phyloP scores from a whole-genome alignment of 1,140 invertebrate genomes.

The Aphelinus certus region DNA sequence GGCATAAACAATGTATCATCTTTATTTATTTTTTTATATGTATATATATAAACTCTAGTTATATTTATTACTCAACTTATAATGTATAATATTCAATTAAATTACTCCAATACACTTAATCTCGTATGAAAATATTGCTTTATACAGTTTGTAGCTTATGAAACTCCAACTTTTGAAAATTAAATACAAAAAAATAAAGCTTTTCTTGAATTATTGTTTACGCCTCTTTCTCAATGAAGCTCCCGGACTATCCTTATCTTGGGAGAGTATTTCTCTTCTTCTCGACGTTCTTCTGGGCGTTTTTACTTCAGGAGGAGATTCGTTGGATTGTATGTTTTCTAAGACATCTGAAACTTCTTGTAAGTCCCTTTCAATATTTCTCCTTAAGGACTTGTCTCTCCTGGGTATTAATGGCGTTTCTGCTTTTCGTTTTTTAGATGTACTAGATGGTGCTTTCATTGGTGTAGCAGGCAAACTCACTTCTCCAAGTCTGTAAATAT shows the following conservation, averaged over 20 bases:
- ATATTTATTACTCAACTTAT: no score
- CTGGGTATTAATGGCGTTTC: slow-evolving; percentile 6
- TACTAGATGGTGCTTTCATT: slow-evolving; percentile 22
- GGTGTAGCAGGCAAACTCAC: slow-evolving; percentile 33
- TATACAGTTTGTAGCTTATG: slow-evolving; percentile 14
- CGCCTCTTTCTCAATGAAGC: slow-evolving; percentile 26
- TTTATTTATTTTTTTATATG: background rate
- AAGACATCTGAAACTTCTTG: background rate
- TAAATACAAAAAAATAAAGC: no score
- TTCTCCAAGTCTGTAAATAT: slow-evolving; percentile 38
- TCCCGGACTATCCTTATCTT: background rate
- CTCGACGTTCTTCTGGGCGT: slow-evolving; percentile 25
- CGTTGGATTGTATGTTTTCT: background rate
- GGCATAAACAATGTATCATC: background rate
- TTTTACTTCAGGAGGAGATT: background rate
- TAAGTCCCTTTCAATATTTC: background rate
- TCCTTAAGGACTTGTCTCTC: slow-evolving; percentile 6
- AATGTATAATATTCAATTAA: background rate
- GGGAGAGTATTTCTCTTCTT: slow-evolving; percentile 15
- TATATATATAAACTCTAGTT: no score
- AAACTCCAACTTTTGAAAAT: background rate
- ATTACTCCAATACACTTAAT: slow-evolving; percentile 18
- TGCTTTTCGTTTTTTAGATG: slow-evolving; percentile 24
- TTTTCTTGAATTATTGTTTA: slow-evolving; percentile 4
- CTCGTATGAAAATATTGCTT: slow-evolving; percentile 32